A percentile compares a stretch with the other conserved stretches of the same genome.
These are phyloP conservation scores for Sinocyclocheilus anophthalmus DNA, from an alignment of 2,113 vertebrate genomes.

Conservation along the genomic window DNA sequence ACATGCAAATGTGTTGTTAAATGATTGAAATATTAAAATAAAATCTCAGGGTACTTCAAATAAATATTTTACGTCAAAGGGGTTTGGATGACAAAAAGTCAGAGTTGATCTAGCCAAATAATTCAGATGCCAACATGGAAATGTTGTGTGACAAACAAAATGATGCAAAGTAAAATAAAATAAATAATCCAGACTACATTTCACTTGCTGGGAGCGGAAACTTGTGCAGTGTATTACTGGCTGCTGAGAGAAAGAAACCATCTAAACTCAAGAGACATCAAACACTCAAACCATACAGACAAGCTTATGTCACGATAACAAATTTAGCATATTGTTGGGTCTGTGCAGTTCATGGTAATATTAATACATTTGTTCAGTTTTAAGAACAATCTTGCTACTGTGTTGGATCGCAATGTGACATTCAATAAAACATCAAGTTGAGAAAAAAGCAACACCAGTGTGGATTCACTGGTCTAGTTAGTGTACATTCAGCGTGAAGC, in stretches of 20 bases:
- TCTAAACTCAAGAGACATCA: neutral
- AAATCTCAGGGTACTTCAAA: neutral
- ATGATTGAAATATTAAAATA: neutral
- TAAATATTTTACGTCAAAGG: neutral
- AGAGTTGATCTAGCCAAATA: neutral
- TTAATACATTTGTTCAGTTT: neutral
- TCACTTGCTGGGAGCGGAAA: neutral
- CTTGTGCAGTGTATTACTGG: neutral
- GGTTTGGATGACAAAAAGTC: neutral
- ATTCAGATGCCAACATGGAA: neutral
- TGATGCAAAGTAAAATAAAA: neutral
- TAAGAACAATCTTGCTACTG: neutral
- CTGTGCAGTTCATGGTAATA: neutral
- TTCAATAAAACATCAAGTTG: neutral
- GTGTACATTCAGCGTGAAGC: conserved; percentile 37
- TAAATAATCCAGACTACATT: neutral
- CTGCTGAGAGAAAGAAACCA: neutral
- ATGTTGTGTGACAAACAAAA: neutral
- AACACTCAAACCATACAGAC: neutral
- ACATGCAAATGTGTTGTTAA: neutral
- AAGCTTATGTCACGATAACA: neutral
- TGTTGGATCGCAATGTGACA: neutral
- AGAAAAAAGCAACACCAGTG: conserved; percentile 40
- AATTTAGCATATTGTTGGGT: neutral
- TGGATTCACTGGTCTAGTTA: conserved; percentile 19